phyloP scores from a whole-genome alignment of 2,113 vertebrate genomes.

The Casuarius casuarius region DNA sequence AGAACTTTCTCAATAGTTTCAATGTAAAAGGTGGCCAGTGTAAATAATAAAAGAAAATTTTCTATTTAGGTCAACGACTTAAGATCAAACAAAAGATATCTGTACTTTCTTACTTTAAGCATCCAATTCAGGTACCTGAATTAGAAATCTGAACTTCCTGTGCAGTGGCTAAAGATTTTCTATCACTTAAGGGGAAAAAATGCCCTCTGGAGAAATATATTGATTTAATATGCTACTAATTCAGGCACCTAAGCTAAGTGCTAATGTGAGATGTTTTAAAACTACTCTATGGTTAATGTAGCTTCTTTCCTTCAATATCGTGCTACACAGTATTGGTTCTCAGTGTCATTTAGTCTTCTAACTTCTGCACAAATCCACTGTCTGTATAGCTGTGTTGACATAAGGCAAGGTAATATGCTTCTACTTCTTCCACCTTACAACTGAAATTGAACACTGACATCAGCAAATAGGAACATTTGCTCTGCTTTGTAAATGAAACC shows the following conservation, averaged over 20 bases:
- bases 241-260: not conserved
- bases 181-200: not conserved
- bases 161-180: not conserved
- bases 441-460: conserved; percentile 41
- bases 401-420: not conserved
- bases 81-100: not conserved
- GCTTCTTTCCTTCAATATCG: not conserved
- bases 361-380: not conserved
- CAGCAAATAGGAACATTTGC: conserved; percentile 30
- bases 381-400: not conserved
- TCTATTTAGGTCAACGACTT: not conserved
- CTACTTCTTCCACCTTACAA: conserved; percentile 23
- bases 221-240: not conserved
- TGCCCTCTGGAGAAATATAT: not conserved
- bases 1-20: not conserved
- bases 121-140: not conserved
- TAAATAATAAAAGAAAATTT: not conserved
- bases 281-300: not conserved
- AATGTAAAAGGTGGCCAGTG: not conserved
- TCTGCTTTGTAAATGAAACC: conserved; percentile 43
- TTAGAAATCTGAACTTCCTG: not conserved
- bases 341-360: not conserved
- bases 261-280: not conserved
- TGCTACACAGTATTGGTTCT: not conserved
- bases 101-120: not conserved